Evolutionary conservation across 1,140 invertebrate genomes (phyloP).

Genomic region (Trachymyrmex septentrionalis): DNA sequence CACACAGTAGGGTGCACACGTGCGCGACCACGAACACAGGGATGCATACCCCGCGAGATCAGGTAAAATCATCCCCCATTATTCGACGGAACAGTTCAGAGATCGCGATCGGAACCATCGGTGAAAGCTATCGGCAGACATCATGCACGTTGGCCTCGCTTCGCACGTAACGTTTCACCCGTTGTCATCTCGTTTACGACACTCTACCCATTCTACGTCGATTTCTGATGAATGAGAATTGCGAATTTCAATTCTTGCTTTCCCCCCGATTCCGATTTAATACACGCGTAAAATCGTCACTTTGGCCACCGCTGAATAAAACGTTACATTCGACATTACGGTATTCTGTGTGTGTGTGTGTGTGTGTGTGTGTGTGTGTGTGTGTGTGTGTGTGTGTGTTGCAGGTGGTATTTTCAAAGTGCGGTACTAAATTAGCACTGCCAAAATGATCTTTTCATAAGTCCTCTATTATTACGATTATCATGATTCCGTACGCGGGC

Average conservation of each 20-base stretch:
- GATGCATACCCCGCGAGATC: conserved; percentile 2
- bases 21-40: conserved; percentile 15
- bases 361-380: background rate
- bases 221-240: background rate
- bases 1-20: background rate
- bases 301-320: background rate
- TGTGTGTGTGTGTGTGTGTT: background rate
- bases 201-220: background rate
- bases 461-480: conserved; percentile 4
- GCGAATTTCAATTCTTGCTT: conserved; percentile 25
- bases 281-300: conserved; percentile 4
- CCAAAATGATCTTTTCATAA: background rate
- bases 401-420: background rate
- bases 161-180: background rate
- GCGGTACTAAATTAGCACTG: background rate
- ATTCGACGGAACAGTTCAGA: background rate
- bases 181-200: conserved; percentile 18
- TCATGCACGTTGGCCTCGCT: background rate
- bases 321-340: conserved; percentile 3
- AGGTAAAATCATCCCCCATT: conserved; percentile 17
- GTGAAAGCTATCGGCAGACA: background rate
- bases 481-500: background rate
- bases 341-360: background rate
- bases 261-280: conserved; percentile 27
- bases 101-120: background rate